These are phyloP conservation scores for Cancer borealis DNA, from an alignment of 2,888 invertebrate genomes.

Conservation along the genomic window DNA sequence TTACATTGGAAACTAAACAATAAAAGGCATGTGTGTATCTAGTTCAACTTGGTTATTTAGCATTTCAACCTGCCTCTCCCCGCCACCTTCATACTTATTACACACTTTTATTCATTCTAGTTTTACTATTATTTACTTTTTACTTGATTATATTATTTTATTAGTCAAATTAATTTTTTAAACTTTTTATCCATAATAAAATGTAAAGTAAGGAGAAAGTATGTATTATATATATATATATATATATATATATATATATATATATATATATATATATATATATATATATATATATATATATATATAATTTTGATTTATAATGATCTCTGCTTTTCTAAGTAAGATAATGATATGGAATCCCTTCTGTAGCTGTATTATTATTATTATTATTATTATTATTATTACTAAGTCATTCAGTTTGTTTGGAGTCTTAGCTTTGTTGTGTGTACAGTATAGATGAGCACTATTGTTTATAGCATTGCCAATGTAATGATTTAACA, in stretches of 20 bases:
- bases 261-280: slow-evolving; percentile 48
- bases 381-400: slow-evolving; percentile 47
- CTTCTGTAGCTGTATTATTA: slow-evolving; percentile 61
- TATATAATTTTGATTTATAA: slow-evolving; percentile 71
- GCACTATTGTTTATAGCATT: slow-evolving; percentile 67
- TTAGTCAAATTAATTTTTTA: slow-evolving; percentile 41
- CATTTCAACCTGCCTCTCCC: slow-evolving; percentile 55
- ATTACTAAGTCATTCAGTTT: slow-evolving; percentile 61
- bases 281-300: slow-evolving; percentile 63
- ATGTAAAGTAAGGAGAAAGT: slow-evolving; percentile 66
- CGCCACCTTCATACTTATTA: slow-evolving; percentile 53
- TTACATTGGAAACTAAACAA: slow-evolving; percentile 5
- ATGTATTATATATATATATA: slow-evolving; percentile 65
- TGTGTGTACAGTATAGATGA: slow-evolving; percentile 71
- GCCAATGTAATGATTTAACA: slow-evolving; percentile 59
- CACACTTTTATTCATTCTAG: slow-evolving; percentile 52
- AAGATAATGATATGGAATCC: slow-evolving; percentile 68
- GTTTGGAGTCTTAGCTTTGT: slow-evolving; percentile 61
- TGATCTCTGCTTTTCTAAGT: slow-evolving; percentile 68
- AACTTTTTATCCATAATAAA: slow-evolving; percentile 65
- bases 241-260: slow-evolving; percentile 55
- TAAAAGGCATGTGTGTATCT: slow-evolving; percentile 57
- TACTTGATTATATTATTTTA: not conserved
- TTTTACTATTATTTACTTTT: no score
- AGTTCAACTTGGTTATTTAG: slow-evolving; percentile 54